Percentiles rank a stretch among this genome's conserved stretches.
These are phyloP conservation scores for Spizella passerina DNA, from an alignment of 2,797 vertebrate genomes.

Conservation along the genomic window DNA sequence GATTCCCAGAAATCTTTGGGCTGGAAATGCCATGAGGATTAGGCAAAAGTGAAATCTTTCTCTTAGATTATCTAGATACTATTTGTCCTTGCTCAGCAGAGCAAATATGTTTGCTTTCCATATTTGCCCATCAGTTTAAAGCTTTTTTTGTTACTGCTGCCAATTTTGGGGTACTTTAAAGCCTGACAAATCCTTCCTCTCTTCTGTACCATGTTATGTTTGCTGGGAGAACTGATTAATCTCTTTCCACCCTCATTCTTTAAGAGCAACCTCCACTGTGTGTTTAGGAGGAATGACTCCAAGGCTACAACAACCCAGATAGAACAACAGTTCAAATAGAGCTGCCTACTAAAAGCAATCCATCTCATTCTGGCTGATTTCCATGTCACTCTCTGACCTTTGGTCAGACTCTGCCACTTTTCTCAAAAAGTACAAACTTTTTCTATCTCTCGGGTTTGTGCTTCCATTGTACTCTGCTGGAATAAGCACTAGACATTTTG, in stretches of 20 bases:
- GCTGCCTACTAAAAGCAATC: background rate
- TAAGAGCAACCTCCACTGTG: background rate
- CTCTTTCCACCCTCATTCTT: background rate
- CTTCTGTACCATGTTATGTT: background rate
- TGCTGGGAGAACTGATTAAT: background rate
- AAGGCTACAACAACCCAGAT: background rate
- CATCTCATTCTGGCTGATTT: background rate
- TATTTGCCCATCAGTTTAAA: constrained; percentile 27
- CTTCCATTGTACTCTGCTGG: background rate
- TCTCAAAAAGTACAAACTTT: background rate
- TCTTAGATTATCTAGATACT: constrained; percentile 4
- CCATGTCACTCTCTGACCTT: background rate
- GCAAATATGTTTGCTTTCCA: constrained; percentile 41
- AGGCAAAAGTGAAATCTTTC: constrained; percentile 43
- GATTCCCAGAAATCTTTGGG: constrained; percentile 47
- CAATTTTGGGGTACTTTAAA: constrained; percentile 32
- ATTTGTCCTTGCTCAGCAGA: constrained; percentile 46
- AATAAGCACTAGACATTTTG: background rate
- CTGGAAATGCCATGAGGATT: constrained; percentile 50
- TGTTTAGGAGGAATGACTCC: background rate
- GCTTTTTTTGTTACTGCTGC: constrained; percentile 24
- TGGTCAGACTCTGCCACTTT: background rate
- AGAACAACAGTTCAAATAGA: background rate
- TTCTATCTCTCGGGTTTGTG: background rate
- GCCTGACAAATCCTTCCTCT: constrained; percentile 1